These are phyloP conservation scores for Ctenodactylus gundi DNA, from an alignment of 2,113 vertebrate genomes.

Conservation along the genomic window DNA sequence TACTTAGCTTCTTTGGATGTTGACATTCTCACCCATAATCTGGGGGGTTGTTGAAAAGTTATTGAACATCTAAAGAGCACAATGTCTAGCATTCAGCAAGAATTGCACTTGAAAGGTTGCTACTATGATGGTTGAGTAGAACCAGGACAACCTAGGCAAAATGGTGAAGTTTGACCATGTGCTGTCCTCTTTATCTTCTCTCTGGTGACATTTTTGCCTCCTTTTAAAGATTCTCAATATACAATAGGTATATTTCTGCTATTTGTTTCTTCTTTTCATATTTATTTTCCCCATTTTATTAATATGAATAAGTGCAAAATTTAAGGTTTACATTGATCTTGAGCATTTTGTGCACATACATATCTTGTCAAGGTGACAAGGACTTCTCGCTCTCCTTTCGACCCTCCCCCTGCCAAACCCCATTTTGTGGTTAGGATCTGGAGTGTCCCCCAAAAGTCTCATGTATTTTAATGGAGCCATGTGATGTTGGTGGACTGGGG, in stretches of 20 bases:
- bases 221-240: not conserved
- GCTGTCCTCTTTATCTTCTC: not conserved
- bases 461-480: no score
- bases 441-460: no score
- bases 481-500: no score
- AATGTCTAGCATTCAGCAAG: not conserved
- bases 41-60: not conserved
- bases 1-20: not conserved
- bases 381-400: no score
- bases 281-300: no score
- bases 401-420: no score
- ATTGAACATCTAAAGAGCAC: conserved; percentile 7
- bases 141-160: not conserved
- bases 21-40: not conserved
- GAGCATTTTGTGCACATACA: no score
- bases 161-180: not conserved
- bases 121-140: not conserved
- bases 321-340: no score
- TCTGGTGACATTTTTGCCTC: not conserved
- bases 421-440: no score
- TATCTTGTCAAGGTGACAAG: no score
- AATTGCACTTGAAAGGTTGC: not conserved
- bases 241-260: not conserved
- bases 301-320: no score
- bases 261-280: not conserved